Conservation (phyloP, 2,888 invertebrate genomes). For the Carterocephalus palaemon region DNA sequence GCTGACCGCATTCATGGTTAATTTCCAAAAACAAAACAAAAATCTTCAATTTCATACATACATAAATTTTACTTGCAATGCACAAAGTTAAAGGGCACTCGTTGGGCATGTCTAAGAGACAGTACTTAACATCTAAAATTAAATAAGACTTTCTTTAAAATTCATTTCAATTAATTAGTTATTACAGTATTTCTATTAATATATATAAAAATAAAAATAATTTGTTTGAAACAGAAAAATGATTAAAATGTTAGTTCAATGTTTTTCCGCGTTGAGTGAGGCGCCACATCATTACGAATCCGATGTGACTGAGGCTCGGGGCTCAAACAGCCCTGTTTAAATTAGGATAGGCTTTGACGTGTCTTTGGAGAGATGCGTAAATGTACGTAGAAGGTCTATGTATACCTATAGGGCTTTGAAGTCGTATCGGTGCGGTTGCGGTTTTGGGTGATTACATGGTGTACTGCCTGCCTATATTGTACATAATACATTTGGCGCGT, state of each 20-base stretch:
- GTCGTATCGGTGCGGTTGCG: conserved; percentile 4
- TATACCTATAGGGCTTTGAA: conserved; percentile 9
- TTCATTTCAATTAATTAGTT: no score
- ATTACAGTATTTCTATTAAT: no score
- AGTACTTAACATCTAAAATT: no score
- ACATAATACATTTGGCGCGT: neutral
- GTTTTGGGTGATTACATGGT: conserved; percentile 1
- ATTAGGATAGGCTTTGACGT: conserved; percentile 74
- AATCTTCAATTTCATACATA: no score
- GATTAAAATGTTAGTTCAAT: neutral
- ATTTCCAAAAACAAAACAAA: no score
- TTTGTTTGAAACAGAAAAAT: no score
- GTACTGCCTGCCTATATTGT: neutral
- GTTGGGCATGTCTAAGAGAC: no score
- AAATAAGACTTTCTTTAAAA: no score
- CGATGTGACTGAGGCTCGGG: conserved; percentile 43
- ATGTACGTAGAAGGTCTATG: conserved; percentile 19
- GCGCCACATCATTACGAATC: conserved; percentile 38
- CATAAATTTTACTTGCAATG: no score
- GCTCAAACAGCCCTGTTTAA: conserved; percentile 72
- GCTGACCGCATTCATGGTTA: no score
- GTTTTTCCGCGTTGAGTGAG: conserved; percentile 18
- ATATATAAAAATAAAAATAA: no score
- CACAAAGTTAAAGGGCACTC: no score
- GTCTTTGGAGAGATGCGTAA: conserved; percentile 50